These are phyloP conservation scores for Smittia sp. DNA, from an alignment of 2,888 invertebrate species.

Conservation along the genomic window DNA sequence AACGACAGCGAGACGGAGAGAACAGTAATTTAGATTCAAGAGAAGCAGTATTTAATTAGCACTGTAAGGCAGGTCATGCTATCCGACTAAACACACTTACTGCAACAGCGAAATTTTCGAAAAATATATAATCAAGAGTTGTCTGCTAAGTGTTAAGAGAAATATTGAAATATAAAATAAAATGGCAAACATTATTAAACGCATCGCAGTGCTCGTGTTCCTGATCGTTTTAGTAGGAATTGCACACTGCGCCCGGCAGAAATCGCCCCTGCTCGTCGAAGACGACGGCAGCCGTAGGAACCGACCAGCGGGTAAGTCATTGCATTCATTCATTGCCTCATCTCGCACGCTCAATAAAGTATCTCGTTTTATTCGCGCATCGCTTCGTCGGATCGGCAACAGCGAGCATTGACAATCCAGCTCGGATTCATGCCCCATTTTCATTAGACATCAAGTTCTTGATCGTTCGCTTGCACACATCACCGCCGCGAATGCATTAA, in stretches of 20 bases:
- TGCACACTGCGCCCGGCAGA: constrained; percentile 53
- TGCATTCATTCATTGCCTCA: neutral
- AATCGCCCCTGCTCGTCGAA: constrained; percentile 63
- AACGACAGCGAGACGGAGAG: neutral
- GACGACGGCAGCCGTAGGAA: constrained; percentile 66
- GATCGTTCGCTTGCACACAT: too few species aligned
- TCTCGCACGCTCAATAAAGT: neutral
- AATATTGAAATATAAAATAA: neutral
- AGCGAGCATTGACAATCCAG: too few species aligned
- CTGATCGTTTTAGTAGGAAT: constrained; percentile 24
- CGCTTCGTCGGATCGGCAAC: too few species aligned
- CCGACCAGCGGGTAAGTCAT: constrained; percentile 65
- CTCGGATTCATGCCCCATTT: too few species aligned
- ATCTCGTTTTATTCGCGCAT: neutral
- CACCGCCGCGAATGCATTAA: too few species aligned
- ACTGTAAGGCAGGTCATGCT: constrained; percentile 8
- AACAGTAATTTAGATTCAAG: neutral
- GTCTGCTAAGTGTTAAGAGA: neutral
- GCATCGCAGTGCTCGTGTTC: neutral
- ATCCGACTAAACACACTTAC: neutral
- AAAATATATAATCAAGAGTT: neutral
- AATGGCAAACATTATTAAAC: constrained; percentile 21
- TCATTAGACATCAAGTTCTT: too few species aligned
- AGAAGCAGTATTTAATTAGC: neutral
- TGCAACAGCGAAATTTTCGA: neutral